phyloP scores from a whole-genome alignment of 1,140 invertebrate species.

The Drosophila nigromelanica region DNA sequence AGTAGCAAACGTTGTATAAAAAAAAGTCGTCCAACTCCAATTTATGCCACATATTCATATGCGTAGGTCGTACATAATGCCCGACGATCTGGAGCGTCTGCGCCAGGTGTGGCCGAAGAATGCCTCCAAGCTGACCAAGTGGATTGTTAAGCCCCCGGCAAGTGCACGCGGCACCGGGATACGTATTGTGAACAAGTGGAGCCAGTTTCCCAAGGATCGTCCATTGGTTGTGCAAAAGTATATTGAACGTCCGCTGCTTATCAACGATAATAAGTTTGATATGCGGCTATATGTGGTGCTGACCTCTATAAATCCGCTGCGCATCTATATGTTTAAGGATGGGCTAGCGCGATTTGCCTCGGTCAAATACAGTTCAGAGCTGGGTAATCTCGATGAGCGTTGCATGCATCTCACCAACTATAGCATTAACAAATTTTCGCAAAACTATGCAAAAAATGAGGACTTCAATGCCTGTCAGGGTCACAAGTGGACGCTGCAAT shows the following conservation, averaged over 20 bases:
- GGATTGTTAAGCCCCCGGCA: slow-evolving; percentile 95
- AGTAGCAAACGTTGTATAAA: neutral
- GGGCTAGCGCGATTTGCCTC: slow-evolving; percentile 97
- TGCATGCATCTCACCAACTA: slow-evolving; percentile 99
- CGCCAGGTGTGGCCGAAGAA: slow-evolving; percentile 93
- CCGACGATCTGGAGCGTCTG: slow-evolving; percentile 92
- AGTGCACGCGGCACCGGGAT: slow-evolving; percentile 98
- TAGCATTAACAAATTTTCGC: slow-evolving; percentile 97
- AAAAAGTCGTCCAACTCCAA: neutral
- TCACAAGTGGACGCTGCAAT: slow-evolving; percentile 94
- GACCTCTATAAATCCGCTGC: slow-evolving; percentile 96
- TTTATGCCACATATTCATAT: neutral
- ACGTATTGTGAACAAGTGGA: slow-evolving; percentile 96
- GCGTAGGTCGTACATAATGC: slow-evolving; percentile 93
- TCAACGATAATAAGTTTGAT: slow-evolving; percentile 97
- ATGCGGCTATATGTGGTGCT: slow-evolving; percentile 97
- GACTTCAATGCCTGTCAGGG: slow-evolving; percentile 93
- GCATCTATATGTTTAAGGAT: slow-evolving; percentile 97
- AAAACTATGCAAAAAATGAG: slow-evolving; percentile 93
- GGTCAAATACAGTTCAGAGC: slow-evolving; percentile 93
- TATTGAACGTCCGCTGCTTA: slow-evolving; percentile 93
- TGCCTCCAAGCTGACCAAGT: slow-evolving; percentile 88
- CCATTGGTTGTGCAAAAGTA: slow-evolving; percentile 95
- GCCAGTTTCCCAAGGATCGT: slow-evolving; percentile 95
- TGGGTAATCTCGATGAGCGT: slow-evolving; percentile 91